Evolutionary conservation across 1,140 invertebrate species (phyloP).

Genomic region (Danaus melanippus): DNA sequence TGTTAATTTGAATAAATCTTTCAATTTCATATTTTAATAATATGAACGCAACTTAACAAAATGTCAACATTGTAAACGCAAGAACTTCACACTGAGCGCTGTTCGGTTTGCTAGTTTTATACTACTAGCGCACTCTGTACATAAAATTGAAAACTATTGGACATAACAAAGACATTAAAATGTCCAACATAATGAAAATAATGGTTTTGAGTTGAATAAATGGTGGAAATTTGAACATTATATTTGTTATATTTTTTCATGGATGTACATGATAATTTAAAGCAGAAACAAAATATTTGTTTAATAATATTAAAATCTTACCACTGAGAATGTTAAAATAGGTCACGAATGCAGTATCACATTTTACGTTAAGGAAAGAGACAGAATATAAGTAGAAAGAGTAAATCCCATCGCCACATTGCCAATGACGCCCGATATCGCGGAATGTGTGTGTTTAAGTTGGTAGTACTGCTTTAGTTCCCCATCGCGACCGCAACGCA

Average conservation of each 20-base stretch:
- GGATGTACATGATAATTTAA: too few species aligned
- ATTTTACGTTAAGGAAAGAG: slow-evolving; percentile 40
- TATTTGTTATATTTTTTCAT: too few species aligned
- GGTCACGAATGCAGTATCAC: slow-evolving; percentile 32
- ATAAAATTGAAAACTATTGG: too few species aligned
- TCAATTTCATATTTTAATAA: background rate
- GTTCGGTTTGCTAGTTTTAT: slow-evolving; percentile 1
- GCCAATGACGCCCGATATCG: slow-evolving; percentile 65
- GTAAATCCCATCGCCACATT: slow-evolving; percentile 56
- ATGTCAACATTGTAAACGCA: slow-evolving; percentile 14
- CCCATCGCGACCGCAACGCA: slow-evolving; percentile 69
- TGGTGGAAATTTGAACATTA: too few species aligned
- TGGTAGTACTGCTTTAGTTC: slow-evolving; percentile 66
- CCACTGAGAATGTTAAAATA: slow-evolving; percentile 23
- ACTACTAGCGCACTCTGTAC: slow-evolving; percentile 16
- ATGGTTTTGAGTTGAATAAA: too few species aligned
- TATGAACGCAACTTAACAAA: slow-evolving; percentile 17
- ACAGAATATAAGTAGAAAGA: slow-evolving; percentile 42
- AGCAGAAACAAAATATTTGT: too few species aligned
- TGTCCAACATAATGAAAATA: too few species aligned
- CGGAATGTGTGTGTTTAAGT: slow-evolving; percentile 55
- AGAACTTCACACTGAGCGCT: slow-evolving; percentile 15
- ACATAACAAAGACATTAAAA: too few species aligned
- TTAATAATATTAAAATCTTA: background rate
- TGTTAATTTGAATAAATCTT: too few species aligned